Base-by-base conservation (phyloP, 2,797 vertebrate genomes). In the Gouania willdenowi region DNA sequence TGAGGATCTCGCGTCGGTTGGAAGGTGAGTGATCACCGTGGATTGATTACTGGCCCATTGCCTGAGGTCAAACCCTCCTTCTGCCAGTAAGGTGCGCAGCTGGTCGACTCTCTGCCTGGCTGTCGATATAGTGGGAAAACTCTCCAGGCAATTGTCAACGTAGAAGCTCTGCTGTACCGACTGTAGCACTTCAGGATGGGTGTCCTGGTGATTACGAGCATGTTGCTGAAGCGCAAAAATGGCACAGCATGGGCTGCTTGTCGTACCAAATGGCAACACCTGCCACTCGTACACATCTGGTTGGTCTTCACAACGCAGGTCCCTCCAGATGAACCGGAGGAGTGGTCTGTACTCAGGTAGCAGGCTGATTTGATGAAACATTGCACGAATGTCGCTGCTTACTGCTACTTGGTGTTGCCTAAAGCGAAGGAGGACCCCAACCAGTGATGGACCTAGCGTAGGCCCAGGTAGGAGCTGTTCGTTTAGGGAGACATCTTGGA, bases 341-440 rank as follows among this genome's bases (percentile, higher is more conserved):
- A 49, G 19, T 1, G 26, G 8, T 24, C 23, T 42, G 18, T 57
- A 53, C 10, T 48, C 39, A 5, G 45, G 54, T 0, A 43, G 15
- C 3, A 50, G 40, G 1, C 19, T 15, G 11, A 48, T 7, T 9
- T 57, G 44, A 1, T 43, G 53, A 19, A 57, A 57, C 53, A 58
- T 43, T 0, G 11, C 38, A 1, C 14, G 15, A 1, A 58, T 50
- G 7, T 58, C 33, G 1, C 33, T 33, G 4, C 41, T 40, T 0
- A 58, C 30, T 9, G 40, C 32, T n/a, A n/a, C n/a, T n/a, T n/a
- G n/a, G n/a, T n/a, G n/a, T n/a, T n/a, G n/a, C n/a, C n/a, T n/a
- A n/a, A n/a, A n/a, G n/a, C n/a, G n/a, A n/a, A n/a, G n/a, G n/a
- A n/a, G n/a, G n/a, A n/a, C n/a, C n/a, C n/a, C n/a, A n/a, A n/a